These are phyloP conservation scores for Tinea semifulvella DNA, from an alignment of 2,888 invertebrate genomes.

Conservation along the genomic window DNA sequence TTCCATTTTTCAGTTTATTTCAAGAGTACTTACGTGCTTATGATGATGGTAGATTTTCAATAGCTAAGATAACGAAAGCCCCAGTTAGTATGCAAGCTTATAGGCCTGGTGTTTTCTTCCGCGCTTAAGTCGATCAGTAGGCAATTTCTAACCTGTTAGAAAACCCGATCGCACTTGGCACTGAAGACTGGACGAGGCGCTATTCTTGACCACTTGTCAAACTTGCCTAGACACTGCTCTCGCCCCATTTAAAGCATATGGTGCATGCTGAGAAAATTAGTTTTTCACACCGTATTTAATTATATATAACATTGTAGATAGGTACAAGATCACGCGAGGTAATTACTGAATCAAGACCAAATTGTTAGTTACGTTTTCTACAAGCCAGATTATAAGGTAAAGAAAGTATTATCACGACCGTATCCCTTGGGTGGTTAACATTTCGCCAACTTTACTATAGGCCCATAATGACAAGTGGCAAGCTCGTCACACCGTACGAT, in stretches of 20 bases:
- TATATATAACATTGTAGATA: not conserved
- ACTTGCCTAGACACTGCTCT: slow-evolving; percentile 28
- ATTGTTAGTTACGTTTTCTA: no score
- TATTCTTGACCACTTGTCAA: slow-evolving; percentile 10
- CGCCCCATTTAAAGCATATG: slow-evolving; percentile 38
- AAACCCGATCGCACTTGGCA: slow-evolving; percentile 39
- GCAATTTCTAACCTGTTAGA: slow-evolving; percentile 67
- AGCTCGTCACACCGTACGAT: no score
- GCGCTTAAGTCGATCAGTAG: slow-evolving; percentile 62
- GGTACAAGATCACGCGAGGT: not conserved
- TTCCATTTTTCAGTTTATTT: no score
- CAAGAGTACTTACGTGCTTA: no score
- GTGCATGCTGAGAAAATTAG: slow-evolving; percentile 5
- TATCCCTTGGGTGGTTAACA: no score
- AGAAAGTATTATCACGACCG: no score
- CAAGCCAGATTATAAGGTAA: no score
- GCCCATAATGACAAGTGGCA: no score
- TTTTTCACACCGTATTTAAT: slow-evolving; percentile 4
- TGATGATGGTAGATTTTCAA: no score
- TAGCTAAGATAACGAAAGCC: slow-evolving; percentile 34
- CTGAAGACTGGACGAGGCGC: slow-evolving; percentile 10
- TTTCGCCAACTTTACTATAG: no score
- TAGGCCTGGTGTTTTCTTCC: slow-evolving; percentile 59
- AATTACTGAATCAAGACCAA: no score
- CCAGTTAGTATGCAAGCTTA: slow-evolving; percentile 32